Conservation (phyloP, 1,140 invertebrate species). For the Trachymyrmex septentrionalis region DNA sequence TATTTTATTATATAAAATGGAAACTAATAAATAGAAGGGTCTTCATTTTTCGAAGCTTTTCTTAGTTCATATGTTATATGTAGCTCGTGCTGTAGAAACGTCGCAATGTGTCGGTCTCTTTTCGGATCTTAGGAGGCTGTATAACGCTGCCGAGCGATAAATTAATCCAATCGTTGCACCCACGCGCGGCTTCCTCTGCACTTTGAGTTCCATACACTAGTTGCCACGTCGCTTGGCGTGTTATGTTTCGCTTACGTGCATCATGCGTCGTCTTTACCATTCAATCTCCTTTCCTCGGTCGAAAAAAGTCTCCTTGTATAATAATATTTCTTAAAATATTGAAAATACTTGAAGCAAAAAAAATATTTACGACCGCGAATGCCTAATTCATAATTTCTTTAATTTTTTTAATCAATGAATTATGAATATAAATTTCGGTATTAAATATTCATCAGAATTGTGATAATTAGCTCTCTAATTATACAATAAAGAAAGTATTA, state of each 20-base stretch:
- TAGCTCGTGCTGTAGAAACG: not conserved
- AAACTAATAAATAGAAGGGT: not conserved
- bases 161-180: slow-evolving; percentile 78
- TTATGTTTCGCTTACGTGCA: slow-evolving; percentile 43
- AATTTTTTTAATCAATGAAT: not conserved
- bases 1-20: not conserved
- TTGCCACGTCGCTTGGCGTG: slow-evolving; percentile 18
- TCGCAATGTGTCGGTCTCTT: not conserved
- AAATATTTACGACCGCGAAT: not conserved
- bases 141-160: slow-evolving; percentile 76
- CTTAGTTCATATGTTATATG: not conserved
- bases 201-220: slow-evolving; percentile 17
- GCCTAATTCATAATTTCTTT: not conserved
- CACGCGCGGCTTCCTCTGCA: slow-evolving; percentile 64
- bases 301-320: not conserved
- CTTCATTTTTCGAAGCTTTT: not conserved
- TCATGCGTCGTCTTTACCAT: slow-evolving; percentile 18
- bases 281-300: not conserved
- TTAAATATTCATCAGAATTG: not conserved
- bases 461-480: not conserved
- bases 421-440: not conserved
- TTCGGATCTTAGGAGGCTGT: slow-evolving; percentile 35
- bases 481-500: not conserved
- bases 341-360: too few relatives aligned
- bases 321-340: slow-evolving; percentile 17